Evolutionary conservation across 2,797 vertebrate species (phyloP).

Genomic region (Anguilla anguilla): DNA sequence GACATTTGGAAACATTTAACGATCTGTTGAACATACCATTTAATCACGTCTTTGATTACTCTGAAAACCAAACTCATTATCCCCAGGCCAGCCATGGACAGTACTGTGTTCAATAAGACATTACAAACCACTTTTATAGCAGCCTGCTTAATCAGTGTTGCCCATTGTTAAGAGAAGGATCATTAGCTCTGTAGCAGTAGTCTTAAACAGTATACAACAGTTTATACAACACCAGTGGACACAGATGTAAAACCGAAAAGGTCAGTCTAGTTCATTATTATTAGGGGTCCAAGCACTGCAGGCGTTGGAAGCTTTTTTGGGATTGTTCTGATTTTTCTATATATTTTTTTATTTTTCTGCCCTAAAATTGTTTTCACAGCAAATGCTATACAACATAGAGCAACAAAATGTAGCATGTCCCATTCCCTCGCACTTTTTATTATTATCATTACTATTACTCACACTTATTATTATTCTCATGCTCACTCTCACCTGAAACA

Average conservation of each 20-base stretch:
- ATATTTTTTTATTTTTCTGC: too few species aligned
- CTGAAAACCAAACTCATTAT: conserved; percentile 31
- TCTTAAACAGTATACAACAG: conserved; percentile 22
- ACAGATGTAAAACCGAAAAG: not conserved
- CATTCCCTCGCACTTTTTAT: too few species aligned
- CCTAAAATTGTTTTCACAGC: too few species aligned
- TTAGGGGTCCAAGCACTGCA: not conserved
- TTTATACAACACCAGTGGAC: conserved; percentile 7
- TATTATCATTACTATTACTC: too few species aligned
- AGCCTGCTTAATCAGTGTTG: conserved; percentile 38
- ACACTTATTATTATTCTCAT: too few species aligned
- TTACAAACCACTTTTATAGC: conserved; percentile 35
- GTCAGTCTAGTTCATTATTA: not conserved
- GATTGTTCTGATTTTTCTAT: too few species aligned
- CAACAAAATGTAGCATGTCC: too few species aligned
- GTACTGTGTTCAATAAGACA: conserved; percentile 34
- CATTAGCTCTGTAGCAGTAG: conserved; percentile 41
- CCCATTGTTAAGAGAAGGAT: conserved; percentile 30
- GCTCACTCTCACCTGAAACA: not conserved
- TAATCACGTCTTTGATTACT: conserved; percentile 23
- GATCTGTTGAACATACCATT: conserved; percentile 22
- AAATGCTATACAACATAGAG: too few species aligned
- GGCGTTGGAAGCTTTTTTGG: too few species aligned
- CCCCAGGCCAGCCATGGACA: conserved; percentile 14
- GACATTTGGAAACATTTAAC: conserved; percentile 11